phyloP scores from a whole-genome alignment of 2,113 vertebrate genomes.

The Hipposideros armiger region DNA sequence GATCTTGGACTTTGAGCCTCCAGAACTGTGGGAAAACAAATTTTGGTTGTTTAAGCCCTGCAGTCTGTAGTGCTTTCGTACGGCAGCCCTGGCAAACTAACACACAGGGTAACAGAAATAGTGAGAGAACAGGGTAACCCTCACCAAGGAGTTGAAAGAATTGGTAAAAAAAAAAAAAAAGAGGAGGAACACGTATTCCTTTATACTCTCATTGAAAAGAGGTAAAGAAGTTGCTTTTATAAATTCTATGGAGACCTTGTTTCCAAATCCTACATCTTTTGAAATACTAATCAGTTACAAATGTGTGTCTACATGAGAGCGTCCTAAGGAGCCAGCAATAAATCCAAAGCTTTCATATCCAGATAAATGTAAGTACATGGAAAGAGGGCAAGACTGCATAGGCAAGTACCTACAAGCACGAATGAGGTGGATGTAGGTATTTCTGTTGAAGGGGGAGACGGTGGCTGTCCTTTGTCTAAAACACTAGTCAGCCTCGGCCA shows the following conservation, averaged over 20 bases:
- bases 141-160: neutral
- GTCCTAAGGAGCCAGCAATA: neutral
- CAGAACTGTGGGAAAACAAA: neutral
- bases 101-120: neutral
- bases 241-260: neutral
- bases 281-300: neutral
- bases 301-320: neutral
- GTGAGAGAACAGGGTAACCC: accelerated
- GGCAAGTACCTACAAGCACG: neutral
- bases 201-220: neutral
- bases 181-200: neutral
- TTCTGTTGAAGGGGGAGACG: neutral
- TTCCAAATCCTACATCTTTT: conserved; percentile 18
- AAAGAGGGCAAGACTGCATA: neutral
- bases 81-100: neutral
- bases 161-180: neutral
- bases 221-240: neutral
- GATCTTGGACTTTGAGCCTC: neutral
- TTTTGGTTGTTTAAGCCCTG: neutral
- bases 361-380: neutral
- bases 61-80: neutral
- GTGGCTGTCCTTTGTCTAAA: neutral
- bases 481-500: neutral
- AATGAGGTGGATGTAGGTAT: neutral
- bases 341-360: conserved; percentile 10